Base-by-base conservation (phyloP, 2,888 invertebrate genomes). In the Prenolepis imparis region DNA sequence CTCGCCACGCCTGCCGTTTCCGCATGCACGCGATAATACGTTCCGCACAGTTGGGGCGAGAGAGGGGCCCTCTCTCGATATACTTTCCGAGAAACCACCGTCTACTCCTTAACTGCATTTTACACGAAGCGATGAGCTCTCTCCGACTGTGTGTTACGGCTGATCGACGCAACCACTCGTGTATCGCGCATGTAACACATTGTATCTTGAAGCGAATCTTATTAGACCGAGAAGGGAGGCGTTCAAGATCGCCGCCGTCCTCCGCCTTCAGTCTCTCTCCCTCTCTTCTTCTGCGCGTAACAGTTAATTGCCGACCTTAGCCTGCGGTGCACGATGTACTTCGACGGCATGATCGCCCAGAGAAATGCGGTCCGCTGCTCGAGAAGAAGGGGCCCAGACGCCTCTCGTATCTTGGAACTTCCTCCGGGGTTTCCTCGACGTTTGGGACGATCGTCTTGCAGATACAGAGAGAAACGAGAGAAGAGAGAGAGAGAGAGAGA, bases 401-500 rank as follows among this genome's bases (percentile, higher is more conserved):
- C 28, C 48, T 39, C 55, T 59, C 72, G 74, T 67, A 66, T 83
- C 73, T 72, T 52, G 66, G 41, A 74, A 66, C 70, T 70, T 85
- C 82, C 86, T 87, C 77, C 70, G 77, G 83, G 82, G 73, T 84
- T 87, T 87, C 83, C 87, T 86, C 74, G 78, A 84, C 77, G 72
- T 87, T 77, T 70, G 61, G 75, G 78, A 63, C 63, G 68, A 82
- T 84, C 83, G 59, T 67, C 72, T 68, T 83, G 57, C 44, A 36
- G 28, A 63, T 59, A 61, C 77, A 12, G 70, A 80, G 77, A 41
- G 21, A 78, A 59, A 78, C 11, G 66, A 52, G 39, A 6, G 15
- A 48, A 24, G 32, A 32, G 39, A 18, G n/a, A 15, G 28, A 24
- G 28, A 48, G 6, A 48, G 18, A 48, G 48, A 48, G 63, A 36